Conservation (phyloP, 2,113 vertebrate genomes). For the Ivindomyrus marchei region DNA sequence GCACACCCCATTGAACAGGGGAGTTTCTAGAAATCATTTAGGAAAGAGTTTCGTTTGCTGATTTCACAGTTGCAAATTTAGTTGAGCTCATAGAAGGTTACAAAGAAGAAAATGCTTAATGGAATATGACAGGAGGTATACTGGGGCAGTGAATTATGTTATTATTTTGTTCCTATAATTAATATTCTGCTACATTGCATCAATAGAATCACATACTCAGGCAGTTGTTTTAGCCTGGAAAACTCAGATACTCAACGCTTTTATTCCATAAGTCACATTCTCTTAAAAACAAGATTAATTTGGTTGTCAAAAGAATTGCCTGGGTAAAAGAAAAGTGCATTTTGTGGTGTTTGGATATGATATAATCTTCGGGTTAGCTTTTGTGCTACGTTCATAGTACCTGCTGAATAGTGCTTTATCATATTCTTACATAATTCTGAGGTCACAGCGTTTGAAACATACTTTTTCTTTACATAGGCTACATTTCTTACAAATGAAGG, state of each 20-base stretch:
- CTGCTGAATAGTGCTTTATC: background rate
- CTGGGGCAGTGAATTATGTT: background rate
- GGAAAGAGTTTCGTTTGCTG: background rate
- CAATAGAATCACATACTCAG: background rate
- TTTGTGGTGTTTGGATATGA: background rate
- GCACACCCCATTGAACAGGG: background rate
- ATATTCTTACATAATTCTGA: background rate
- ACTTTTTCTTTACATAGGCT: background rate
- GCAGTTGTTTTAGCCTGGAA: background rate
- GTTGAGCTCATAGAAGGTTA: background rate
- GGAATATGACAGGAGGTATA: background rate
- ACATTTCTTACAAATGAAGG: background rate
- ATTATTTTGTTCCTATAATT: background rate
- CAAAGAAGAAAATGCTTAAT: background rate
- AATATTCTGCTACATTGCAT: background rate
- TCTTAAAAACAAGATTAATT: background rate
- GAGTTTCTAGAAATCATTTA: background rate
- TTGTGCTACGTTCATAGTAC: background rate
- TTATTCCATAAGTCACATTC: background rate
- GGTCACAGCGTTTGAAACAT: background rate
- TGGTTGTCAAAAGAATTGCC: background rate
- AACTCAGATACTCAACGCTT: background rate
- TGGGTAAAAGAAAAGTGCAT: background rate
- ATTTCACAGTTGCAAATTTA: background rate
- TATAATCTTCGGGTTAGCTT: background rate